Base-by-base conservation (phyloP, 2,797 vertebrate species). In the Gymnothorax javanicus region DNA sequence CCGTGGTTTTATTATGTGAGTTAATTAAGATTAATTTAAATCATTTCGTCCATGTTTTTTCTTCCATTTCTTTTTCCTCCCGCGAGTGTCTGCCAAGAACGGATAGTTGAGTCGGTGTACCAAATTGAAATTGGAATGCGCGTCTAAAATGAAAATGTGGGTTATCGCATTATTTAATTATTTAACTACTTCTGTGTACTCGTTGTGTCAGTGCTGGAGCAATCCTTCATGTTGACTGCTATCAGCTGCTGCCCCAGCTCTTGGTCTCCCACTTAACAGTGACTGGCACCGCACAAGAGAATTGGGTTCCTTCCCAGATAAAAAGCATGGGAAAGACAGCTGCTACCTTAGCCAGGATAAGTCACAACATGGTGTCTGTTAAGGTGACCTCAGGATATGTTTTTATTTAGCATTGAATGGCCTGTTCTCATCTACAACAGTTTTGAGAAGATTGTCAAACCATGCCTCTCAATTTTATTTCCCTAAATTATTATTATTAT, bases 11-110 rank as follows among this genome's bases (percentile, higher is more conserved):
- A n/a, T 59, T 58, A 59, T 83, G 57, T 15, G 81, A 83, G 56
- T 27, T 58, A 83, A 83, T 83, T 83, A 83, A 83, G 75, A 79
- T 79, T 79, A 23, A 79, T 79, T 79, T 79, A 79, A 79, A 79
- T 79, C 15, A 54, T 79, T 79, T 79, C 75, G 20, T 79, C 73
- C 6, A 15, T 77, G 25, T 54, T 58, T 56, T 82, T 59, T 83
- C 58, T 82, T 23, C 6, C 17, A 7, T n/a, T 57, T 59, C 59
- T 25, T 58, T 58, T 58, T 27, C 0, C 54, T 58, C 57, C 56
- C 11, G 9, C 9, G 8, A 59, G n/a, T 83, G 52, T 27, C 56
- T 83, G 50, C 75, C 75, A 79, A 43, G 73, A 33, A 75, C 17
- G 75, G 75, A 23, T 56, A 79, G 75, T 54, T 54, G 52, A 23